phyloP scores from a whole-genome alignment of 2,113 vertebrate species.

The Argyrosomus japonicus region DNA sequence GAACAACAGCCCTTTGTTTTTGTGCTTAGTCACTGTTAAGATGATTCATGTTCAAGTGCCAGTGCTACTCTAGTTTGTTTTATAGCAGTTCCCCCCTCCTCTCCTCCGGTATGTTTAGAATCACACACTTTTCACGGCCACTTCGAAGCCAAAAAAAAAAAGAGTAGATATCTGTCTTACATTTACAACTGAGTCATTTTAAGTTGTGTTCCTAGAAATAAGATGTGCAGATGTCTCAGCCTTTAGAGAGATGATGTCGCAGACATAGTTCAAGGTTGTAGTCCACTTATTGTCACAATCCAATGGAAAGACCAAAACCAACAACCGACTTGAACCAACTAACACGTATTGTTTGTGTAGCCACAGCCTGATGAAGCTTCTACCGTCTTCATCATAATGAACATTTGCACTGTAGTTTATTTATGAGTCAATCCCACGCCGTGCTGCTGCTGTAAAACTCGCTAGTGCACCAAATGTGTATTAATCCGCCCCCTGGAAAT shows the following conservation, averaged over 20 bases:
- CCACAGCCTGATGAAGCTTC: background rate
- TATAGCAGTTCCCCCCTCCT: slow-evolving; percentile 44
- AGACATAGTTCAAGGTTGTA: background rate
- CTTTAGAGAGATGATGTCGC: slow-evolving; percentile 9
- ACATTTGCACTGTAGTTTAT: too few species aligned
- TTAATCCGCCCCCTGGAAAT: background rate
- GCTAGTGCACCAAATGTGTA: background rate
- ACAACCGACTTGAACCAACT: background rate
- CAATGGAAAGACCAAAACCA: background rate
- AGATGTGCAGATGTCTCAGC: background rate
- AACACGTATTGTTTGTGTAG: background rate
- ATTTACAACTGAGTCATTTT: slow-evolving; percentile 9
- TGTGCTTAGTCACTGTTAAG: slow-evolving; percentile 74
- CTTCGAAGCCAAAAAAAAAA: slow-evolving; percentile 20
- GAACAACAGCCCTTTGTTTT: slow-evolving; percentile 57
- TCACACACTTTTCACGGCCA: slow-evolving; percentile 38
- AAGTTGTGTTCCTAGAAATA: slow-evolving; percentile 5
- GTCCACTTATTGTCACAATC: background rate
- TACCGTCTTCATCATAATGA: too few species aligned
- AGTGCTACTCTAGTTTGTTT: slow-evolving; percentile 69
- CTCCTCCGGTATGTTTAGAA: slow-evolving; percentile 50
- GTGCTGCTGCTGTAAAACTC: background rate
- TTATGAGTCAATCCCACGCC: background rate
- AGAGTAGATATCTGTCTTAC: slow-evolving; percentile 30
- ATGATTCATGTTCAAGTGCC: slow-evolving; percentile 71